Evolutionary conservation across 2,113 vertebrate genomes (phyloP).

Genomic region (Furnarius figulus): DNA sequence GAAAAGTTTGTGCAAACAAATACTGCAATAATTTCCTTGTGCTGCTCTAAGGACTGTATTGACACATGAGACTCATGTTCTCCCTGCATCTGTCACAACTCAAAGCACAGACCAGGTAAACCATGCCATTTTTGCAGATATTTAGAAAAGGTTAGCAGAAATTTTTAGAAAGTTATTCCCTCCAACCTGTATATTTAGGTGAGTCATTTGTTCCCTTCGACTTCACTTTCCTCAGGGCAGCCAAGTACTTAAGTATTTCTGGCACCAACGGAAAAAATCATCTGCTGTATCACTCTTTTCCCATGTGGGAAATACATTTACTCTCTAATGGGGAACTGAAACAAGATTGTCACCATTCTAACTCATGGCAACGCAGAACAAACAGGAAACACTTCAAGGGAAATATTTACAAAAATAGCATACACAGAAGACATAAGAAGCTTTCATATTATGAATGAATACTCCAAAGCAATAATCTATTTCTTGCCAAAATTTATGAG

Average conservation of each 20-base stretch:
- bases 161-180: background rate
- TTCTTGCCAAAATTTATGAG: background rate
- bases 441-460: background rate
- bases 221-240: background rate
- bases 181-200: background rate
- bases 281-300: background rate
- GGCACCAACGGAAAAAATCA: background rate
- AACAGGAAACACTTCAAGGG: slow-evolving; percentile 30
- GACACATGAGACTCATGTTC: background rate
- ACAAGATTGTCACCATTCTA: background rate
- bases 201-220: background rate
- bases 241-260: background rate
- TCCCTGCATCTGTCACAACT: background rate
- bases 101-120: background rate
- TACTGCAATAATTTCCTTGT: background rate
- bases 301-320: background rate
- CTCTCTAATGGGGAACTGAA: background rate
- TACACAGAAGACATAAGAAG: background rate
- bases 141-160: background rate
- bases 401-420: background rate
- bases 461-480: background rate
- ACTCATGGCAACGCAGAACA: background rate
- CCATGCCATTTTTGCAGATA: background rate
- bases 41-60: background rate
- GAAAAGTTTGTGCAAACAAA: background rate